Conservation (phyloP, 2,888 invertebrate species). For the Pollenia angustigena region DNA sequence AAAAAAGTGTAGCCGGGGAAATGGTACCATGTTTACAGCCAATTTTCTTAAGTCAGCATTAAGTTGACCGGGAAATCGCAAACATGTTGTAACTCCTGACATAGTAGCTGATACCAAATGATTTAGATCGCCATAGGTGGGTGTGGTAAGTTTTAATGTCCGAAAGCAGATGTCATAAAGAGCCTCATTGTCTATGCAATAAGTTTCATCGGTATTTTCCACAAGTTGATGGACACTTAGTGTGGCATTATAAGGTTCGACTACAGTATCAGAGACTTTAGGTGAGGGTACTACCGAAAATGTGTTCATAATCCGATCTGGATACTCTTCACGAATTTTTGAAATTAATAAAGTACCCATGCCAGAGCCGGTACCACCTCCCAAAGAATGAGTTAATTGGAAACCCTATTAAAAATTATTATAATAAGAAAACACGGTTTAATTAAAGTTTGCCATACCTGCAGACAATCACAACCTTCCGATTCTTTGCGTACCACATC, state of each 20-base stretch:
- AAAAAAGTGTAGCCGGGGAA: constrained; percentile 97
- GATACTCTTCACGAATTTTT: constrained; percentile 95
- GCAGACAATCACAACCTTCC: constrained; percentile 95
- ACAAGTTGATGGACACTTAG: constrained; percentile 94
- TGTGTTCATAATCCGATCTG: constrained; percentile 94
- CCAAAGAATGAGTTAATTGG: constrained; percentile 92
- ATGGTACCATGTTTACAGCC: constrained; percentile 98
- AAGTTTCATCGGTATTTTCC: constrained; percentile 95
- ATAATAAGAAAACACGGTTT: not conserved
- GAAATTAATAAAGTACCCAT: constrained; percentile 94
- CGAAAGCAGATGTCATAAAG: constrained; percentile 96
- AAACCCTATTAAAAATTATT: constrained; percentile 86
- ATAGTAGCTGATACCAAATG: constrained; percentile 94
- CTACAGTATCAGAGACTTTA: constrained; percentile 88
- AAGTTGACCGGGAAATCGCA: constrained; percentile 96
- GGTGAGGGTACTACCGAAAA: constrained; percentile 94
- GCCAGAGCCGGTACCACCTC: constrained; percentile 95
- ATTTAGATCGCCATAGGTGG: constrained; percentile 97
- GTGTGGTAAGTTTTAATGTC: constrained; percentile 93
- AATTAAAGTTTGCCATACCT: constrained; percentile 80
- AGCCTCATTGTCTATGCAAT: constrained; percentile 96
- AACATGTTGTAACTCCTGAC: constrained; percentile 94
- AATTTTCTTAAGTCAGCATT: constrained; percentile 96
- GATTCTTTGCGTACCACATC: constrained; percentile 94
- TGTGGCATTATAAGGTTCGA: constrained; percentile 95